Evolutionary conservation across 2,797 vertebrate genomes (phyloP).

Genomic region (Semotilus atromaculatus): DNA sequence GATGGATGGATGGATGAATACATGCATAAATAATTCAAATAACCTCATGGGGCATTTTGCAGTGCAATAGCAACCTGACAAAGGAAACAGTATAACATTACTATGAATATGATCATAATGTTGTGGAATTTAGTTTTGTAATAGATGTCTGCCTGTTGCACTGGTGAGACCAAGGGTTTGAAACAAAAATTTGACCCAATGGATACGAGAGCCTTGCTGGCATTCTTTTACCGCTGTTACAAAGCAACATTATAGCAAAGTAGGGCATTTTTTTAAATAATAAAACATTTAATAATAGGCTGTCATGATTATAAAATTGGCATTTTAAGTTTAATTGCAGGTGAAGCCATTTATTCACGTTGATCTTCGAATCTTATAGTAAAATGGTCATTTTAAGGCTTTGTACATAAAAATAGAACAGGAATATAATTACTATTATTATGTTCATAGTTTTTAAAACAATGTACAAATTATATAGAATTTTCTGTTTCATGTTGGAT

Average conservation of each 20-base stretch:
- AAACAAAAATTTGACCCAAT: constrained; percentile 43
- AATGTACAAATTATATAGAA: background rate
- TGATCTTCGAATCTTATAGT: background rate
- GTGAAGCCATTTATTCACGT: background rate
- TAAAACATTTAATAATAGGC: background rate
- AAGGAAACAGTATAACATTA: background rate
- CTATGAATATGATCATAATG: constrained; percentile 1
- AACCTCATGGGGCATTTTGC: background rate
- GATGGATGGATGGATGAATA: background rate
- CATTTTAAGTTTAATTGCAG: background rate
- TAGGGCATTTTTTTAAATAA: background rate
- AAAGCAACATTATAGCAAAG: no score
- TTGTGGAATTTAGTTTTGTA: background rate
- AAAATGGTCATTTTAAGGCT: background rate
- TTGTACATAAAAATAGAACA: background rate
- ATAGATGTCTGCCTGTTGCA: constrained; percentile 7
- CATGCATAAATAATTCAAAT: background rate
- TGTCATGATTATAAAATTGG: background rate
- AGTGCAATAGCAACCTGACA: background rate
- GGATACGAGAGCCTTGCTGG: background rate
- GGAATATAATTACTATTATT: no score
- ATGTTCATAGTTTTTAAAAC: no score
- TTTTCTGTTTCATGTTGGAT: background rate
- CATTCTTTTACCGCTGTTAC: background rate
- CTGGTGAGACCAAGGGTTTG: background rate